Evolutionary conservation across 1,140 invertebrate genomes (phyloP), one percentile per base, ranked within the genome.

Genomic region (Dreissena polymorpha): DNA sequence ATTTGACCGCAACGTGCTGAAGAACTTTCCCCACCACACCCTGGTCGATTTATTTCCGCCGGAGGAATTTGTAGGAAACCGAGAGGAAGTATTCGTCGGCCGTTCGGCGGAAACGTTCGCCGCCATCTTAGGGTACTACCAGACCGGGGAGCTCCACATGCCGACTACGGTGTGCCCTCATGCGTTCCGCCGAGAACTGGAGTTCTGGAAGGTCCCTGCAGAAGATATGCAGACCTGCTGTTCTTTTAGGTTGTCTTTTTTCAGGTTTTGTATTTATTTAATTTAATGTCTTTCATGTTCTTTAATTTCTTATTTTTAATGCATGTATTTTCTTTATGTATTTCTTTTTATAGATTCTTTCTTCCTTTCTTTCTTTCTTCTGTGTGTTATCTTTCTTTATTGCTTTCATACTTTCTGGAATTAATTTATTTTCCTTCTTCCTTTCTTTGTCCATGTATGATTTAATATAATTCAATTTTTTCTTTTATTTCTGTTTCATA

Each of bases 171-270:
- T 90, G 8, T 91, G 90, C 69, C 85, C 84, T n/a, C 77, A 83
- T 0, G 70, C 81, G 2, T 87, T 90, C 55, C 68, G 83, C 12
- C 79, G 82, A 51, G 90, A 91, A 55, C 60, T 91, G 53, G 77
- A 84, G 23, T 91, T 86, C 64, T 91, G 90, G 90, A 87, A 85
- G 18, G 67, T 90, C 23, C 75, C 83, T 29, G 29, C 78, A 51
- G 55, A 67, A 7, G n/a, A 73, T 14, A 60, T 91, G 70, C 76
- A 85, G 39, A 70, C 81, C 29, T 91, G 90, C 82, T 91, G 90
- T 73, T 83, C 85, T 50, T 81, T 85, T 21, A 86, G 84, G 39
- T 88, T 87, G 39, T 8, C 2, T 39, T 39, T 8, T 39, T 39
- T 8, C 2, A 8, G 2, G 2, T 39, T 39, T 39, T 39, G 2